Base-by-base conservation (phyloP, 2,888 invertebrate species). In the Tinea trinotella region DNA sequence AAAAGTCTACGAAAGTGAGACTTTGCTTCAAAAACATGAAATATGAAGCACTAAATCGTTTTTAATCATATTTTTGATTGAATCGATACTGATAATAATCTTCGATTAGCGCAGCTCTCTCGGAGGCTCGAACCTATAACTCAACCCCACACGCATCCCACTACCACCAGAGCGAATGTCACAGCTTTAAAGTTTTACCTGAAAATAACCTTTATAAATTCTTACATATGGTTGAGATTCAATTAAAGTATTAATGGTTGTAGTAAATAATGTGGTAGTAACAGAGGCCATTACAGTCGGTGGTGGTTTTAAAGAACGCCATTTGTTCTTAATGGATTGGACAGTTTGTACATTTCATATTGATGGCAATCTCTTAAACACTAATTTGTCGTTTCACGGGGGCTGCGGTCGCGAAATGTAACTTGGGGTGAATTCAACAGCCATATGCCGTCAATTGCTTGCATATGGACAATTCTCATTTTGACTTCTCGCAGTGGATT, bases 331-430 rank as follows among this genome's bases (percentile, higher is more conserved):
- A 82, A 82, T 81, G 78, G 77, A 80, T 76, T 71, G 77, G 71
- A 72, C 74, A 70, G 67, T 70, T 70, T 67, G 72, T 67, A 64
- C 65, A 57, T 57, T 65, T 63, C 52, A 49, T 30, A 69, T 71
- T 70, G 78, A 81, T 76, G 76, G 75, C 76, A 76, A 82, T 82
- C 83, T 83, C 70, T 78, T 78, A 75, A 78, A 74, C 68, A 74
- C 68, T 71, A 75, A 82, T 82, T 82, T 76, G 78, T 76, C 68
- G 68, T 35, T 62, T 61, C 60, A 60, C 58, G 61, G 63, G 62
- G 60, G 62, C 58, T 57, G 62, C 60, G 61, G 60, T 57, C 60
- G 70, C 56, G 55, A 58, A 57, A 53, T 53, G 55, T 55, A 22
- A 57, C 57, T 60, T 60, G 57, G 58, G 59, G 57, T 59, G 52